Conservation (phyloP, 2,888 invertebrate species). For the Nomada ruficornis region DNA sequence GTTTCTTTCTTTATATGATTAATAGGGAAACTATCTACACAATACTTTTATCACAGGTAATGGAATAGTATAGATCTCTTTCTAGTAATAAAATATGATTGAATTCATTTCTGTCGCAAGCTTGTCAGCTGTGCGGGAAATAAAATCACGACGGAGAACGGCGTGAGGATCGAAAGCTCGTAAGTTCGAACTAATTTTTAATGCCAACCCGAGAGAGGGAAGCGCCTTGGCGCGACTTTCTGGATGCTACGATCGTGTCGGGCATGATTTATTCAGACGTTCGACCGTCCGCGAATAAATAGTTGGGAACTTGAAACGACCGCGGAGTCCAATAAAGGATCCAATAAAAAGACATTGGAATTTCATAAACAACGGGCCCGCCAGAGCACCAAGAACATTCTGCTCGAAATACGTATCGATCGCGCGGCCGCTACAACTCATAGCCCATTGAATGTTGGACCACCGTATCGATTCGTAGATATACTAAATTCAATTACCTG, state of each 20-base stretch:
- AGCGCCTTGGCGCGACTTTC: conserved; percentile 51
- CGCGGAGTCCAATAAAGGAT: background rate
- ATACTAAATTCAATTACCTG: conserved; percentile 68
- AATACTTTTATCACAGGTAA: too few relatives aligned
- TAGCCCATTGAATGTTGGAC: conserved; percentile 32
- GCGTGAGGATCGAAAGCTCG: conserved; percentile 30
- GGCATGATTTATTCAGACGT: conserved; percentile 67
- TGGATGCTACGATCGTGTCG: conserved; percentile 29
- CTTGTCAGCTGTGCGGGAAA: conserved; percentile 8
- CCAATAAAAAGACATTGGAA: conserved; percentile 56
- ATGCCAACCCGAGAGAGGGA: conserved; percentile 42
- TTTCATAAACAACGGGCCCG: conserved; percentile 64
- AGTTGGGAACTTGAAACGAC: conserved; percentile 41
- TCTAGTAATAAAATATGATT: background rate
- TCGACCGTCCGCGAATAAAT: conserved; percentile 54
- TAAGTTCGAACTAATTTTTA: conserved; percentile 67
- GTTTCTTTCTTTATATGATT: too few relatives aligned
- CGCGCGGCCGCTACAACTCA: conserved; percentile 47
- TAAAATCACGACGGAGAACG: conserved; percentile 41
- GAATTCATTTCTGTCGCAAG: conserved; percentile 24
- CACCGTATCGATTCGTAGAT: conserved; percentile 39
- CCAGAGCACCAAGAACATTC: conserved; percentile 38
- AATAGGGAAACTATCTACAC: too few relatives aligned
- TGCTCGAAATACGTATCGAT: conserved; percentile 39
- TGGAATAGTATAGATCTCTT: background rate